Base-by-base conservation (phyloP, 2,113 vertebrate genomes). In the Taxidea taxus region DNA sequence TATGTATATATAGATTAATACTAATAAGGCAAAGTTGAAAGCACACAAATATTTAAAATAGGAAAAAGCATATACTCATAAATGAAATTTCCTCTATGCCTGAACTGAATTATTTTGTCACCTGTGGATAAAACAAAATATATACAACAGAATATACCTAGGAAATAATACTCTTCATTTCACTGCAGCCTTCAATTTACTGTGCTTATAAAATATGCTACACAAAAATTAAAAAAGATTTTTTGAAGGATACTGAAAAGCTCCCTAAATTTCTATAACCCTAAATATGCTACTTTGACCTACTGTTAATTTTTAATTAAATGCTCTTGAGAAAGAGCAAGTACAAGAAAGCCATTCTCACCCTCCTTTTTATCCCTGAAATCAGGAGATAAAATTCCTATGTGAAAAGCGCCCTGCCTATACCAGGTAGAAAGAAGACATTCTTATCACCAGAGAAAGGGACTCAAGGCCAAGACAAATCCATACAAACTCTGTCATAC, bases 81-180 rank as follows among this genome's bases (percentile, higher is more conserved):
- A 94, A 74, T 94, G 12, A 60, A 83, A 42, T 56, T 93, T 74
- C 66, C 72, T 91, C 56, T 60, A 37, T 80, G 58, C 49, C 74
- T 94, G 20, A 96, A 70, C 25, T 93, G 20, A 90, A 94, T 58
- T 97, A 91, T 47, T 96, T 39, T 95, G 51, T 93, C 47, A 86
- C n/a, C 39, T 66, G 23, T 20, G 11, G 29, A 37, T 75, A 18
- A 62, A 83, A 84, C 31, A 87, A 77, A 70, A n/a, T 39, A 83
- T 39, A 82, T 6, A 4, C 39, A 89, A 70, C 0, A 83, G 39
- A 44, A 89, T 56, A 75, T 27, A 72, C 42, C 18, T 47, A 68
- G 31, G 29, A 92, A 90, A 37, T 78, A 75, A n/a, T 3, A 81
- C 18, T 37, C 51, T 78, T 83, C 54, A 72, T 87, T 94, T 97